Evolutionary conservation across 2,888 invertebrate species (phyloP).

Genomic region (Caenorhabditis sp.): DNA sequence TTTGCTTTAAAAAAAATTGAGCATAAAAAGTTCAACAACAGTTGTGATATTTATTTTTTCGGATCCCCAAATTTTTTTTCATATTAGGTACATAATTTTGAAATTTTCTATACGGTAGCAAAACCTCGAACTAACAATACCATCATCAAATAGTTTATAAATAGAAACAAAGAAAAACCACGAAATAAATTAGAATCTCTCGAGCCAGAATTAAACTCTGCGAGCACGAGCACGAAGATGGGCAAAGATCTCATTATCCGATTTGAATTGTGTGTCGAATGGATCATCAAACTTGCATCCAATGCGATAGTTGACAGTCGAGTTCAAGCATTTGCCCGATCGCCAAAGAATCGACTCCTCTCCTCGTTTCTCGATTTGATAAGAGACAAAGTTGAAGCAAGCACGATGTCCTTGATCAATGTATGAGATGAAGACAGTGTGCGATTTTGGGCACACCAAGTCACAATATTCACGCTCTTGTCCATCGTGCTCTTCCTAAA

Average conservation of each 20-base stretch:
- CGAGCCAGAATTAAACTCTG: constrained; percentile 20
- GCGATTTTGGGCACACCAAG: constrained; percentile 69
- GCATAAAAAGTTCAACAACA: too few relatives aligned
- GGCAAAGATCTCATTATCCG: constrained; percentile 67
- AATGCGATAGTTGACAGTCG: constrained; percentile 65
- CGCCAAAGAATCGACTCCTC: constrained; percentile 63
- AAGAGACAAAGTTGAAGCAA: constrained; percentile 70
- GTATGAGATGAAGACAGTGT: constrained; percentile 64
- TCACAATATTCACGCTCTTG: constrained; percentile 69
- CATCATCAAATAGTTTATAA: too few relatives aligned
- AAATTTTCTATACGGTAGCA: too few relatives aligned
- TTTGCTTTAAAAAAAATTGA: too few relatives aligned
- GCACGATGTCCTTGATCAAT: constrained; percentile 64
- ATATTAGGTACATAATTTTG: too few relatives aligned
- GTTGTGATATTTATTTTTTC: too few relatives aligned
- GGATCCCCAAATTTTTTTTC: too few relatives aligned
- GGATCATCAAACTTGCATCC: constrained; percentile 71
- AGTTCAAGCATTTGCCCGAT: constrained; percentile 68
- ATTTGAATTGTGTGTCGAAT: constrained; percentile 66
- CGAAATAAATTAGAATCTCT: background rate
- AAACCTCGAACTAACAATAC: too few relatives aligned
- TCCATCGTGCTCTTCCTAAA: constrained; percentile 63
- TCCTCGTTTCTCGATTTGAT: constrained; percentile 64
- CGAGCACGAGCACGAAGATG: constrained; percentile 54
- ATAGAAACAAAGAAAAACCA: constrained; percentile 7